Evolutionary conservation across 1,140 invertebrate genomes (phyloP).

Genomic region (Drepana arcuata): DNA sequence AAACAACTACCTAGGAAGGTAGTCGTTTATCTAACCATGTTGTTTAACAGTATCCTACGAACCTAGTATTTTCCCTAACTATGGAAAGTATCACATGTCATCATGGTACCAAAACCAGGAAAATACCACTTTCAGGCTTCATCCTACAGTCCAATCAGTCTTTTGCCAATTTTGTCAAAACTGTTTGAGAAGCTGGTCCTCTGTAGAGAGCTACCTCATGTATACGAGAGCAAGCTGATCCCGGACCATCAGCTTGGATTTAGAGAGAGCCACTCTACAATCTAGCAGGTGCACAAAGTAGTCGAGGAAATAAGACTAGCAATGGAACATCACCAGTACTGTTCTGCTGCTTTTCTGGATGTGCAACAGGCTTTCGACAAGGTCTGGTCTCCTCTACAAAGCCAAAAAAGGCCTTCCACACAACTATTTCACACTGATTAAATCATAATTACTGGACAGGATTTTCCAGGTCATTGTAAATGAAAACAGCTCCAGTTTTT

Average conservation of each 20-base stretch:
- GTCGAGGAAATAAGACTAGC: not conserved
- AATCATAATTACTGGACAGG: too few species aligned
- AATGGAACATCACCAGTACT: slow-evolving; percentile 6
- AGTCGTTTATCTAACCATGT: slow-evolving; percentile 9
- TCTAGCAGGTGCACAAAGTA: slow-evolving; percentile 7
- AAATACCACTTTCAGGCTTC: slow-evolving; percentile 33
- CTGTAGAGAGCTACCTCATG: slow-evolving; percentile 3
- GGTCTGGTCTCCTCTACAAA: too few species aligned
- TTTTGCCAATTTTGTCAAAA: slow-evolving; percentile 7
- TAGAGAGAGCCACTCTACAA: slow-evolving; percentile 2
- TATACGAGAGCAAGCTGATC: slow-evolving; percentile 1
- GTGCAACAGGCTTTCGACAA: slow-evolving; percentile 4
- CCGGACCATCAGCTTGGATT: slow-evolving; percentile 17
- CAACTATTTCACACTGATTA: too few species aligned
- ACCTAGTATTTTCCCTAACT: slow-evolving; percentile 11
- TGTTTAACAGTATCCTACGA: slow-evolving; percentile 4
- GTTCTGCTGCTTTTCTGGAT: slow-evolving; percentile 8
- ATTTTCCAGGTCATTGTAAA: too few species aligned
- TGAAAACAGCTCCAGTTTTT: too few species aligned
- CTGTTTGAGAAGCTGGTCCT: slow-evolving; percentile 3
- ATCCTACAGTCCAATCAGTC: slow-evolving; percentile 19
- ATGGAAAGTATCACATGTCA: slow-evolving; percentile 20
- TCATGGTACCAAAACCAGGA: slow-evolving; percentile 21
- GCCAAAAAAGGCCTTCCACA: too few species aligned
- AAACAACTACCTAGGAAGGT: slow-evolving; percentile 13